phyloP scores from a whole-genome alignment of 1,140 invertebrate species.

The Bombus pyrosoma region DNA sequence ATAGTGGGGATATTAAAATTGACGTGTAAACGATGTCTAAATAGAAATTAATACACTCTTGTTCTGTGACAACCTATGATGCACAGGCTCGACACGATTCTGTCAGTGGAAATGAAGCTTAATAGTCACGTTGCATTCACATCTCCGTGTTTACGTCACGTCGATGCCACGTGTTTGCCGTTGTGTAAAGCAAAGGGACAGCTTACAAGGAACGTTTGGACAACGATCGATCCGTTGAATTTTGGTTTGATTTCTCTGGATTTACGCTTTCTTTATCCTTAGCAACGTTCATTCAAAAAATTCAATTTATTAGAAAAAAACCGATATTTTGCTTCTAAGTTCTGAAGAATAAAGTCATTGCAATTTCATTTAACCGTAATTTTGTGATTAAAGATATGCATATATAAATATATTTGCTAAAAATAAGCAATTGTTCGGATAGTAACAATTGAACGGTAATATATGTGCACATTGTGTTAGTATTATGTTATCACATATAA shows the following conservation, averaged over 20 bases:
- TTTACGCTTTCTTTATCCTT: not conserved
- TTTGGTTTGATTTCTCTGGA: not conserved
- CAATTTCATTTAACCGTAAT: no score
- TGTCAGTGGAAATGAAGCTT: constrained; percentile 36
- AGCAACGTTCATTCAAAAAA: not conserved
- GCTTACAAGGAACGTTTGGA: constrained; percentile 8
- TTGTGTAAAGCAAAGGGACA: not conserved
- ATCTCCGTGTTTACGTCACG: not conserved
- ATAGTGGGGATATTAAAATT: not conserved
- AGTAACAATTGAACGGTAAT: not conserved
- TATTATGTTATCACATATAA: no score
- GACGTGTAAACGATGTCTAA: constrained; percentile 18
- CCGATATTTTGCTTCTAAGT: not conserved
- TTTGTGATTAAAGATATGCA: no score
- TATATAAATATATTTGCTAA: no score
- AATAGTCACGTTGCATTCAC: not conserved
- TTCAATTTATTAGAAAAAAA: not conserved
- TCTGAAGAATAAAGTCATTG: not conserved
- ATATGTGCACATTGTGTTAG: not conserved
- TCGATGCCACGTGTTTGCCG: not conserved
- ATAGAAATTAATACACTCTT: constrained; percentile 28
- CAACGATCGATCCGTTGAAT: constrained; percentile 1
- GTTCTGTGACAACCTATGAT: not conserved
- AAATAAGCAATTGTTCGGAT: no score
- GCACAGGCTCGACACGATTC: constrained; percentile 11